A percentile compares a stretch with the other conserved stretches of the same genome.
Conservation (phyloP, 2,113 vertebrate species). For the Trichomycterus rosablanca region DNA sequence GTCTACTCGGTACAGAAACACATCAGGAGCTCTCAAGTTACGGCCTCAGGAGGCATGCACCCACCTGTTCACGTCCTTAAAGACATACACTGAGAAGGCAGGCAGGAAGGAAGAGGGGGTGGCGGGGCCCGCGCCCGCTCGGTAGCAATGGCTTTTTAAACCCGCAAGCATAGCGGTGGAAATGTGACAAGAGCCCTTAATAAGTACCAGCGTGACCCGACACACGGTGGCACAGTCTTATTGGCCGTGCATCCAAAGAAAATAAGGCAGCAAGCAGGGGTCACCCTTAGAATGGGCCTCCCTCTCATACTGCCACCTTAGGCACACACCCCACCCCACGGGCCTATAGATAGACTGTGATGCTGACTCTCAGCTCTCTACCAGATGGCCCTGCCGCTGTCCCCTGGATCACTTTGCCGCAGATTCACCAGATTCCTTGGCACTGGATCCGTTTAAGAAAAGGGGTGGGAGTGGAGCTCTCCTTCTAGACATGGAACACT, state of each 20-base stretch:
- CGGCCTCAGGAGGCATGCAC: conserved; percentile 48
- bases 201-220: neutral
- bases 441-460: conserved; percentile 50
- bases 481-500: conserved; percentile 39
- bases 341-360: conserved; percentile 77
- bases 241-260: neutral
- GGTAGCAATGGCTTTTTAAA: conserved; percentile 34
- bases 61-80: conserved; percentile 55
- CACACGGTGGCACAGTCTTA: neutral
- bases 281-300: conserved; percentile 16
- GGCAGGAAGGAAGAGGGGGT: neutral
- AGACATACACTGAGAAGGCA: conserved; percentile 22
- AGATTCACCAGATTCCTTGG: conserved; percentile 62
- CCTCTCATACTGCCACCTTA: conserved; percentile 46
- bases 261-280: neutral
- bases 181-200: neutral
- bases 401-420: conserved; percentile 67
- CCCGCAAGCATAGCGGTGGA: conserved; percentile 47
- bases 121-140: neutral
- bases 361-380: conserved; percentile 68
- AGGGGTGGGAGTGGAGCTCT: conserved; percentile 30
- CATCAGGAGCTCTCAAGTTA: conserved; percentile 67
- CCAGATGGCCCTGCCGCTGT: conserved; percentile 69
- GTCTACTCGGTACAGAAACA: conserved; percentile 65
- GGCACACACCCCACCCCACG: conserved; percentile 43